Evolutionary conservation across 2,888 invertebrate species (phyloP).

Genomic region (Archaeoteleia sp.): DNA sequence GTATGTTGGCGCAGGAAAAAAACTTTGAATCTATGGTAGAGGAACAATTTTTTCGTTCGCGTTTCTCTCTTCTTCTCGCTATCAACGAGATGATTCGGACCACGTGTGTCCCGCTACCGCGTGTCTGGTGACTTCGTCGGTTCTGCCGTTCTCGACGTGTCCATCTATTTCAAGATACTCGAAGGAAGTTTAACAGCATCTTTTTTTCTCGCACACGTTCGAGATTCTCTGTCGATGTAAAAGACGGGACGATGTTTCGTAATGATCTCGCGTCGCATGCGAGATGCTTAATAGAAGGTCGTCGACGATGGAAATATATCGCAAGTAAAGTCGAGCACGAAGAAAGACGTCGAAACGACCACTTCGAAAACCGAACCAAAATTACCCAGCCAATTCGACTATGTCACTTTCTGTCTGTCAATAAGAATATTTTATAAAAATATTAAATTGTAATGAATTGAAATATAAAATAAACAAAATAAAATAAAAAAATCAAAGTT

Average conservation of each 20-base stretch:
- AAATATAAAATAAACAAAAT: too few species aligned
- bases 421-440: slow-evolving; percentile 40
- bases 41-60: slow-evolving; percentile 8
- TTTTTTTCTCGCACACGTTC: slow-evolving; percentile 30
- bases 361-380: slow-evolving; percentile 30
- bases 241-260: slow-evolving; percentile 24
- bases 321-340: slow-evolving; percentile 33
- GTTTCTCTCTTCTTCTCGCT: slow-evolving; percentile 39
- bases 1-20: neutral
- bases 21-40: neutral
- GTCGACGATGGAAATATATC: slow-evolving; percentile 51
- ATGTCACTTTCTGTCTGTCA: slow-evolving; percentile 43
- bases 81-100: slow-evolving; percentile 58
- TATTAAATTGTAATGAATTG: slow-evolving; percentile 1
- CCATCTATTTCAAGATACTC: slow-evolving; percentile 57
- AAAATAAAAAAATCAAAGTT: too few species aligned
- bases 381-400: slow-evolving; percentile 36
- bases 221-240: slow-evolving; percentile 24
- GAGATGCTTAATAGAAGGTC: slow-evolving; percentile 41
- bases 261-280: slow-evolving; percentile 36
- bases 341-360: slow-evolving; percentile 37
- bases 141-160: slow-evolving; percentile 36
- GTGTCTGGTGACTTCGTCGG: slow-evolving; percentile 24
- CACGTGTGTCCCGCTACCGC: slow-evolving; percentile 58
- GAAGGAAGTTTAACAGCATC: slow-evolving; percentile 40